Evolutionary conservation across 2,797 vertebrate genomes (phyloP).

Genomic region (Danio kyathit): DNA sequence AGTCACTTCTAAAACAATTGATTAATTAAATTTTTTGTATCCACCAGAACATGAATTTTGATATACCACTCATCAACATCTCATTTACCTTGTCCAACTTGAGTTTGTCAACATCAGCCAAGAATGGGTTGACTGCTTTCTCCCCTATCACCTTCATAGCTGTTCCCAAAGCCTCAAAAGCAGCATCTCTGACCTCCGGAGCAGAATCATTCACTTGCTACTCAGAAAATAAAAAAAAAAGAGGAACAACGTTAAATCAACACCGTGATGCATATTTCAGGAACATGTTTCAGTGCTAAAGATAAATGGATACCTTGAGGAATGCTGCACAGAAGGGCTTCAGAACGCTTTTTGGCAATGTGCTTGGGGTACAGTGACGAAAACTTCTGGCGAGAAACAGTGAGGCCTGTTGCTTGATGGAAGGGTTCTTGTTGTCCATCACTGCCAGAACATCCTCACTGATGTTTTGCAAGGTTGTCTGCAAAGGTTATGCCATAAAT

Average conservation of each 20-base stretch:
- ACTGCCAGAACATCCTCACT: slow-evolving; percentile 93
- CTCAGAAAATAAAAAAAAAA: background rate
- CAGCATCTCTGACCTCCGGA: slow-evolving; percentile 95
- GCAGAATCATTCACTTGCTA: slow-evolving; percentile 98
- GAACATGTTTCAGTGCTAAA: background rate
- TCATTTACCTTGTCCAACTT: slow-evolving; percentile 91
- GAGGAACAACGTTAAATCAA: background rate
- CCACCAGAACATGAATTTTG: background rate
- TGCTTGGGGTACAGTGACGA: slow-evolving; percentile 90
- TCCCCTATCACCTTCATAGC: slow-evolving; percentile 97
- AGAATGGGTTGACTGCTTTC: slow-evolving; percentile 94
- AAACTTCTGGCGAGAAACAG: slow-evolving; percentile 96
- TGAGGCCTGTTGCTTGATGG: slow-evolving; percentile 97
- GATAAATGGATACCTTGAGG: slow-evolving; percentile 84
- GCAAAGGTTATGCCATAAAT: slow-evolving; percentile 7
- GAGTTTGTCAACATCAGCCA: slow-evolving; percentile 94
- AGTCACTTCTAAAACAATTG: background rate
- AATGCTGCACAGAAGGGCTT: slow-evolving; percentile 95
- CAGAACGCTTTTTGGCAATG: slow-evolving; percentile 90
- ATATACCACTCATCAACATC: background rate
- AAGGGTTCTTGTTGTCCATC: slow-evolving; percentile 99
- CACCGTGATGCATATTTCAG: background rate
- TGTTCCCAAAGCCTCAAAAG: slow-evolving; percentile 95
- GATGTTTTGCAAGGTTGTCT: slow-evolving; percentile 95
- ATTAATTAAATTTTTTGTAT: too few species aligned